phyloP scores from a whole-genome alignment of 2,888 invertebrate species.

The Netelia melanura region DNA sequence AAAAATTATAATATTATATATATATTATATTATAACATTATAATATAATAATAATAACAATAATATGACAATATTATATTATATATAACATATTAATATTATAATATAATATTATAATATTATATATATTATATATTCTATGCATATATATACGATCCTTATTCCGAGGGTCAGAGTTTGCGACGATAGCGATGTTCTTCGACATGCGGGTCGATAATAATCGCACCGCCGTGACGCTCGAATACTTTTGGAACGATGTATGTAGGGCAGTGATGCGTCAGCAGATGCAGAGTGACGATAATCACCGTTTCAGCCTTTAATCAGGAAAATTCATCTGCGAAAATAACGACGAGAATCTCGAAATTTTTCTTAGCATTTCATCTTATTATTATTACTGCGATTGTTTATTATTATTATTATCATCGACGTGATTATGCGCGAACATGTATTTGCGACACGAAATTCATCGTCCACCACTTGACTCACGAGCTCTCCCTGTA shows the following conservation, averaged over 20 bases:
- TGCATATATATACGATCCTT: no score
- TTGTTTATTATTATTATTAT: neutral
- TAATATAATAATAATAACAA: no score
- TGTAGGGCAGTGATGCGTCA: conserved; percentile 28
- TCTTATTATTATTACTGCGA: conserved; percentile 24
- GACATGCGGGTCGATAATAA: neutral
- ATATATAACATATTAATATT: no score
- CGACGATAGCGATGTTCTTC: neutral
- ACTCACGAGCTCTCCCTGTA: no score
- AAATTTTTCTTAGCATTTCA: conserved; percentile 15
- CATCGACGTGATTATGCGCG: neutral
- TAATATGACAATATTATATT: no score
- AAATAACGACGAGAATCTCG: conserved; percentile 26
- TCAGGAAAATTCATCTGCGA: conserved; percentile 33
- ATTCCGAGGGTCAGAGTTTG: no score
- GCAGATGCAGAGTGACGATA: conserved; percentile 29
- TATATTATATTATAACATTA: no score
- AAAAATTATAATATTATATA: no score
- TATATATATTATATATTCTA: no score
- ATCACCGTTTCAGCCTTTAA: conserved; percentile 49
- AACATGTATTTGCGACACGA: neutral
- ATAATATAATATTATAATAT: no score
- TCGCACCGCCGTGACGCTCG: neutral
- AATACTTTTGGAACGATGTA: neutral
- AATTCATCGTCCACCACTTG: no score